Percentiles rank a stretch among this genome's conserved stretches.
phyloP scores from a whole-genome alignment of 1,140 invertebrate genomes.

The Maconellicoccus hirsutus region DNA sequence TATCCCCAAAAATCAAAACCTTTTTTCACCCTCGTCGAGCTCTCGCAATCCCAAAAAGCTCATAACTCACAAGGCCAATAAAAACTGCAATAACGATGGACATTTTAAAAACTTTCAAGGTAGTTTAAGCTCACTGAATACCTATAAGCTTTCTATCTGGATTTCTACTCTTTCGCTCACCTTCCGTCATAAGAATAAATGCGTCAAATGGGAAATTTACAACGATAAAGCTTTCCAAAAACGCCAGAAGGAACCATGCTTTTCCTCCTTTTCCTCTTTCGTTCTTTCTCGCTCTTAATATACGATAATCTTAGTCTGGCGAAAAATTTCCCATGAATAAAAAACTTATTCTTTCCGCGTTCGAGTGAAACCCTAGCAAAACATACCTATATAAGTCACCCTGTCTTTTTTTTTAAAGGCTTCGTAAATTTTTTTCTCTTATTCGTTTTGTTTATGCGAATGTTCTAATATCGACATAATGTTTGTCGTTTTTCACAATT shows the following conservation, averaged over 20 bases:
- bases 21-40: neutral
- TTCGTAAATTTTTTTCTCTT: neutral
- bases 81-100: constrained; percentile 1
- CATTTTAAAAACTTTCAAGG: neutral
- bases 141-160: neutral
- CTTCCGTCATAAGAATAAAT: neutral
- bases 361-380: neutral
- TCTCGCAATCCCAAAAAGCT: neutral
- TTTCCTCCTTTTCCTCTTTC: neutral
- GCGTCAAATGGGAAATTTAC: neutral
- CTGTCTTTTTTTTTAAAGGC: constrained; percentile 1
- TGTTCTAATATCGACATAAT: neutral
- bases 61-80: neutral
- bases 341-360: neutral
- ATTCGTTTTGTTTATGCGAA: neutral
- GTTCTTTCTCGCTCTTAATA: neutral
- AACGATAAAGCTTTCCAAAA: neutral
- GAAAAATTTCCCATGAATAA: neutral
- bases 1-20: neutral
- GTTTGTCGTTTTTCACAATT: constrained; percentile 3
- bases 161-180: neutral
- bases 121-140: neutral
- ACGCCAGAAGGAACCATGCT: neutral
- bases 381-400: neutral
- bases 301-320: neutral